Base-by-base conservation (phyloP, 2,113 vertebrate genomes). In the Rhombomys opimus region DNA sequence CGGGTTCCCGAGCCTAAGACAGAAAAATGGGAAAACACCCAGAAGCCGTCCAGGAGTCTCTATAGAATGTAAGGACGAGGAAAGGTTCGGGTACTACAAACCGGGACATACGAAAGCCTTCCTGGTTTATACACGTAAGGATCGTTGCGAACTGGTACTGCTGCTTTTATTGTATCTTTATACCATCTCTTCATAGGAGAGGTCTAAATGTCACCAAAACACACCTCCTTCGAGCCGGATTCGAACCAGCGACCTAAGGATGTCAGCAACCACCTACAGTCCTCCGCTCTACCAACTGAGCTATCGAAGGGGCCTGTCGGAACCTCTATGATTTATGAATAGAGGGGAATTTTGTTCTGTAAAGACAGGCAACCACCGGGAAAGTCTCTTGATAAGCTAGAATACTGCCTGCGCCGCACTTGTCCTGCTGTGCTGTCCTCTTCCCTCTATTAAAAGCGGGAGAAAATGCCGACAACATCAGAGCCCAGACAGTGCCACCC, bases 311-410 rank as follows among this genome's bases (percentile, higher is more conserved):
- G 35, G 18, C 6, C 1, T 18, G 15, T 3, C 15, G 0, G 5
- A 0, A 0, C 6, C 0, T 0, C 3, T 5, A 0, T 22, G 54
- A 67, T 50, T 59, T 5, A 25, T 84, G 70, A 17, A 77, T 57
- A 27, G 32, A 13, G 65, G 14, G 7, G 5, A 41, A n/a, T 17
- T 65, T 13, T 38, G 25, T 35, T 65, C 15, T 15, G 15, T 46
- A 46, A 46, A 46, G 2, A 18, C 59, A 5, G 63, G 13, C 25
- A 18, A 35, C 30, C 11, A 6, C 4, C 13, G 61, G 18, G 1
- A n/a, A 70, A 41, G 25, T 41, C 54, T 78, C 61, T n/a, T 52
- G 41, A 7, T 2, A 3, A 59, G 25, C 18, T 90, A 41, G 54
- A 52, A 91, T 41, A 18, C 61, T 91, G 30, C 23, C 61, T 2